A percentile compares a stretch with the other conserved stretches of the same genome.
phyloP scores from a whole-genome alignment of 2,113 vertebrate genomes.

The Pardalotus punctatus region DNA sequence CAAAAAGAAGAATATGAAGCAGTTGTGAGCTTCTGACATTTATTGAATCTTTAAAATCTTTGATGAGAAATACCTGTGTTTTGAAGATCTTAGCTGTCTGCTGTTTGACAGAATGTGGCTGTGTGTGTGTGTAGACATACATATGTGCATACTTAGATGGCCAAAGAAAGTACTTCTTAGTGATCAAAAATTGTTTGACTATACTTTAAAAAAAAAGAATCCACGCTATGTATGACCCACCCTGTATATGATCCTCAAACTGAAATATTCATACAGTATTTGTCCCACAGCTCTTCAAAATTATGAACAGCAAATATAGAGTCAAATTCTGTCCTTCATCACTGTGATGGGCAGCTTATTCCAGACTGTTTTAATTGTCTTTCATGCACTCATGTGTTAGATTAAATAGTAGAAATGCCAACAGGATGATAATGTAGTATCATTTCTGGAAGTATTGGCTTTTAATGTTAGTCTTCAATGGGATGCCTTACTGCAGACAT shows the following conservation, averaged over 20 bases:
- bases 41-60: not conserved
- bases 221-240: not conserved
- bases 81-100: not conserved
- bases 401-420: constrained; percentile 30
- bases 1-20: not conserved
- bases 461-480: constrained; percentile 27
- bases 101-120: not conserved
- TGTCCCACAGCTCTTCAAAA: not conserved
- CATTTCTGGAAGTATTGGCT: constrained; percentile 41
- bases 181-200: not conserved
- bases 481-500: not conserved
- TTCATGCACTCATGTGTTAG: not conserved
- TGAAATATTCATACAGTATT: not conserved
- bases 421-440: constrained; percentile 7
- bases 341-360: not conserved
- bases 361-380: not conserved
- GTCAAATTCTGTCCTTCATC: not conserved
- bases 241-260: not conserved
- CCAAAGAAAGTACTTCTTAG: not conserved
- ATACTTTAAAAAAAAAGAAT: not conserved
- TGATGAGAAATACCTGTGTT: not conserved
- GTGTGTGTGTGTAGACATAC: not conserved
- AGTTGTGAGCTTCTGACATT: not conserved
- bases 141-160: not conserved
- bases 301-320: not conserved